Conservation (phyloP, 2,797 vertebrate genomes). For the Dryobates pubescens region DNA sequence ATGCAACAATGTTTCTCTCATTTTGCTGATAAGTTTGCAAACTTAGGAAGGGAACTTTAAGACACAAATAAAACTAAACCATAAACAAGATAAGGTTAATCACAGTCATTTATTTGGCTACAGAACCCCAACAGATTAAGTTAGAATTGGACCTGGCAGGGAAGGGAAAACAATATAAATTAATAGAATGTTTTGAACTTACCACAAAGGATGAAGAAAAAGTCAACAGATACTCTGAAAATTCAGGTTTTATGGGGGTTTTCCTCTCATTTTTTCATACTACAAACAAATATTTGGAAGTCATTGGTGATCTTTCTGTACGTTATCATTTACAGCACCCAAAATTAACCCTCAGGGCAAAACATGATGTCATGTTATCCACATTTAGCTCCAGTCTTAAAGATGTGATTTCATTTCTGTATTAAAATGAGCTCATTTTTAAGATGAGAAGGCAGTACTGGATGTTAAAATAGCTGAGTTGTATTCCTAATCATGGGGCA, state of each 20-base stretch:
- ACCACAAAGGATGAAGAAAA: not conserved
- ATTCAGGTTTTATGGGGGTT: not conserved
- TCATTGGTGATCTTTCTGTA: not conserved
- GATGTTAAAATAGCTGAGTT: not conserved
- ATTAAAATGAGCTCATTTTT: not conserved
- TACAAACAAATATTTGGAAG: not conserved
- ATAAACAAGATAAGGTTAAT: not conserved
- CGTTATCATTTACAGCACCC: not conserved
- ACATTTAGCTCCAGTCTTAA: not conserved
- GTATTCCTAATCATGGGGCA: not conserved
- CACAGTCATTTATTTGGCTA: not conserved
- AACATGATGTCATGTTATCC: not conserved
- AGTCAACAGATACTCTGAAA: not conserved
- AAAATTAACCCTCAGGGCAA: not conserved
- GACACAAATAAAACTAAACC: not conserved
- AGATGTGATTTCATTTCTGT: not conserved
- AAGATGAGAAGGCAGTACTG: not conserved
- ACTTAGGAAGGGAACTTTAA: not conserved
- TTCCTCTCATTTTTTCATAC: not conserved
- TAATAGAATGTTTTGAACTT: not conserved
- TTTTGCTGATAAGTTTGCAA: not conserved
- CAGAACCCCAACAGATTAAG: not conserved
- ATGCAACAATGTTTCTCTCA: not conserved
- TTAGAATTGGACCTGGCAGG: not conserved
- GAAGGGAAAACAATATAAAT: not conserved